Evolutionary conservation across 2,797 vertebrate species (phyloP).

Genomic region (Anableps anableps): DNA sequence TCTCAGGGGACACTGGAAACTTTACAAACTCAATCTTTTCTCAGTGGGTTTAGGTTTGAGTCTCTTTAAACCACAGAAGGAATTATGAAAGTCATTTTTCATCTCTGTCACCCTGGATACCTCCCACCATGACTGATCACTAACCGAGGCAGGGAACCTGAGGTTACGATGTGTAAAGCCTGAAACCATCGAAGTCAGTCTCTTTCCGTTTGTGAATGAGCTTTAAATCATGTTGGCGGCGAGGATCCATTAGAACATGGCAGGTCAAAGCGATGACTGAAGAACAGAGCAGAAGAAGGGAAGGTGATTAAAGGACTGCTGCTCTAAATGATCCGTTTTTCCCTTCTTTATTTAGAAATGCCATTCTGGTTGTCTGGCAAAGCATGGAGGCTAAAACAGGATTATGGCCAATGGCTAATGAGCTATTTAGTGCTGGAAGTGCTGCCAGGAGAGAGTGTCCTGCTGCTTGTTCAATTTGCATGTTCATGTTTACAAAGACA

Average conservation of each 20-base stretch:
- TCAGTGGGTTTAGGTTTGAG: background rate
- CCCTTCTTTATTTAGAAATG: constrained; percentile 33
- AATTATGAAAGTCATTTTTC: constrained; percentile 33
- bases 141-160: constrained; percentile 22
- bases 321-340: constrained; percentile 40
- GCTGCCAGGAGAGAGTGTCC: constrained; percentile 35
- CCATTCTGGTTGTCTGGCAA: constrained; percentile 60
- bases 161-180: constrained; percentile 33
- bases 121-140: constrained; percentile 26
- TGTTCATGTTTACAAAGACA: constrained; percentile 23
- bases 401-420: constrained; percentile 71
- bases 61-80: background rate
- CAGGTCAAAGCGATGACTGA: constrained; percentile 16
- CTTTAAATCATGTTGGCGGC: constrained; percentile 39
- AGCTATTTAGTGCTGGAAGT: constrained; percentile 53
- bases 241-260: constrained; percentile 20
- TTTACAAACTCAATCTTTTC: background rate
- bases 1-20: background rate
- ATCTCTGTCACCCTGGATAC: constrained; percentile 23
- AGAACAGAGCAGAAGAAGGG: constrained; percentile 20
- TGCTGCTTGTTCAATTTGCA: constrained; percentile 29
- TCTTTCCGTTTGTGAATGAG: constrained; percentile 45
- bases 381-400: constrained; percentile 44
- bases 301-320: constrained; percentile 55
- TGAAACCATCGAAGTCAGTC: constrained; percentile 24